Evolutionary conservation across 2,797 vertebrate genomes (phyloP), one percentile per base, ranked within the genome.

Genomic region (Telmatherina bonti): DNA sequence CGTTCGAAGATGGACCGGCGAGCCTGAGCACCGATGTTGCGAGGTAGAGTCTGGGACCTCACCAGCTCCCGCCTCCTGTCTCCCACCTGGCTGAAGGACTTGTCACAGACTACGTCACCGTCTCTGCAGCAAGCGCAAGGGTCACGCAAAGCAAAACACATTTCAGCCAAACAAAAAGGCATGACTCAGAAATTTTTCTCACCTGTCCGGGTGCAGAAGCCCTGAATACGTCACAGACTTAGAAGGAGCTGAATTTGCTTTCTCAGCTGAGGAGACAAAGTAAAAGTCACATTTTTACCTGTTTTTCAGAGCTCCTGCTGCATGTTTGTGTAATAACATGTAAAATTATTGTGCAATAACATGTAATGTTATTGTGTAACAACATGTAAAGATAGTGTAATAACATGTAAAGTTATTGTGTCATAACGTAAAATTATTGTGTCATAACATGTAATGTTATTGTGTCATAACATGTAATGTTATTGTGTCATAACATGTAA

Each of bases 11-110:
- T 89, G 0, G 96, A 95, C 67, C 96, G 96, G 35, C 96, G 96
- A 76, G 94, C 90, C 78, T 98, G 97, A 0, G 96, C 93, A 5
- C 94, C 96, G 0, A 93, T 89, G 61, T 91, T 96, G n/a, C 97
- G 94, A 0, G 98, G 97, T 49, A 99, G 93, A 0, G 97, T 99
- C 92, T 99, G 98, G 7, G 98, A 99, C 65, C 98, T 94, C 85
- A 98, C 96, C 61, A 99, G 90, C 85, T 98, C 96, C 24, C 96
- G 84, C 47, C 94, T 96, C 69, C 92, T 95, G 84, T 98, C 97
- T 45, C 86, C 93, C 0, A 81, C 94, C 36, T 78, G 93, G 30
- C 45, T 86, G 0, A 82, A 85, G 13, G 83, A 51, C 41, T 54
- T 59, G 30, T 89, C 88, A 31, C 81, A 72, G 61, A 67, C 64